These are phyloP conservation scores for Muricea muricata DNA, from an alignment of 92 coral and sea anemone genomes.

Conservation along the genomic window DNA sequence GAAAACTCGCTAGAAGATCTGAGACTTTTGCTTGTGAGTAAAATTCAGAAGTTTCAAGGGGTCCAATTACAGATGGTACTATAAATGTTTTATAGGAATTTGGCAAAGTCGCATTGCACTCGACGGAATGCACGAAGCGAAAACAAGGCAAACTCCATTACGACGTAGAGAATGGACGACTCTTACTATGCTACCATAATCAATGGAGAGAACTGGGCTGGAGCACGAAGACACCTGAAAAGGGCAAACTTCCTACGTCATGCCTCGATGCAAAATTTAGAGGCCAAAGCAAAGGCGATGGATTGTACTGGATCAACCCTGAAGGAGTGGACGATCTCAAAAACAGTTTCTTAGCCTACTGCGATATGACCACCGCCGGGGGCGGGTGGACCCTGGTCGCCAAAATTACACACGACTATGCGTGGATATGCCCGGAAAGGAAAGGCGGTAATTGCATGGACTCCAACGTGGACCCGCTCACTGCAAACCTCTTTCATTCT, in stretches of 20 bases:
- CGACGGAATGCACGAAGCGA: slow-evolving; percentile 26
- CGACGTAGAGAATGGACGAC: slow-evolving; percentile 20
- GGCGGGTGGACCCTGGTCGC: slow-evolving; percentile 99
- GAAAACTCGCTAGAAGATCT: too few species aligned
- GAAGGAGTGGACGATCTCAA: slow-evolving; percentile 62
- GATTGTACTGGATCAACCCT: slow-evolving; percentile 97
- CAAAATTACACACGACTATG: slow-evolving; percentile 92
- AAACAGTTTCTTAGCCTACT: slow-evolving; percentile 88
- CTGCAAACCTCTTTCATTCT: slow-evolving; percentile 84
- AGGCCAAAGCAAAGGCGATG: slow-evolving; percentile 64
- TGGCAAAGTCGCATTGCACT: slow-evolving; percentile 8
- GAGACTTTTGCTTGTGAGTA: too few species aligned
- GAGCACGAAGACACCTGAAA: slow-evolving; percentile 7
- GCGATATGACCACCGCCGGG: slow-evolving; percentile 96
- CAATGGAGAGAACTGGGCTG: slow-evolving; percentile 37
- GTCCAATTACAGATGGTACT: neutral
- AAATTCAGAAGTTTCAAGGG: too few species aligned
- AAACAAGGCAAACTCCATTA: slow-evolving; percentile 31
- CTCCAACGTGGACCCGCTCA: slow-evolving; percentile 77
- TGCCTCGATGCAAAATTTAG: slow-evolving; percentile 44
- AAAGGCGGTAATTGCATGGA: slow-evolving; percentile 76
- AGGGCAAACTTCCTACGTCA: slow-evolving; percentile 18
- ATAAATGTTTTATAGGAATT: neutral
- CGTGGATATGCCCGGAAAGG: slow-evolving; percentile 95
- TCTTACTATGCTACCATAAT: slow-evolving; percentile 23